Evolutionary conservation across 2,888 invertebrate species (phyloP), one percentile per base, ranked within the genome.

Genomic region (Stegana nigrithorax): DNA sequence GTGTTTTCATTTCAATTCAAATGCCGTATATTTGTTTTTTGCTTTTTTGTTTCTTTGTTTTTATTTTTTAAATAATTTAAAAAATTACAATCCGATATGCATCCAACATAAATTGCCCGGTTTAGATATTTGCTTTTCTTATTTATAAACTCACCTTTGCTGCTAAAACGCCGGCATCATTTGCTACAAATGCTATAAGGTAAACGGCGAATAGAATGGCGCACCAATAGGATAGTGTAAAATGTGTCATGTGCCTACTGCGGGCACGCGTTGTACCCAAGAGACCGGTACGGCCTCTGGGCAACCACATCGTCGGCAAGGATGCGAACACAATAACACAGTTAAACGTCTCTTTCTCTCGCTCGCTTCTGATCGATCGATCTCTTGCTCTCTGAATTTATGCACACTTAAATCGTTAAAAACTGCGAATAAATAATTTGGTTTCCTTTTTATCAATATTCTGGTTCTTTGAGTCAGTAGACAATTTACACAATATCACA

Each of bases 261-360:
- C 17, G 45, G 67, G 65, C 69, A 64, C 44, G 63, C 29, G 57
- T 66, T 75, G 83, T 82, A 76, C 85, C 83, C 84, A 77, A 81
- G 84, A 85, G 85, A 82, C 83, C 79, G 65, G 66, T 63, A 66
- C 72, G 81, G 81, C 73, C 85, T 80, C 85, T 83, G 84, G 84
- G 85, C 76, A 74, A 73, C 75, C 73, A 73, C 85, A 81, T 80
- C 71, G 70, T 80, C 27, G 19, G 39, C 65, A 56, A 58, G 60
- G 70, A 61, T 70, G 66, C 68, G 58, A 27, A 42, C 55, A 55
- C 57, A 32, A 62, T 19, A 21, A 51, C 53, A 63, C 55, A 36
- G 19, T 32, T 7, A 4, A n/a, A n/a, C 32, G 32, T 53, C 27
- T n/a, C 26, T 32, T 32, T 14, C 29, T 7, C 17, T 14, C 4